phyloP scores from a whole-genome alignment of 2,888 invertebrate species.

The Pristionchus exspectatus region DNA sequence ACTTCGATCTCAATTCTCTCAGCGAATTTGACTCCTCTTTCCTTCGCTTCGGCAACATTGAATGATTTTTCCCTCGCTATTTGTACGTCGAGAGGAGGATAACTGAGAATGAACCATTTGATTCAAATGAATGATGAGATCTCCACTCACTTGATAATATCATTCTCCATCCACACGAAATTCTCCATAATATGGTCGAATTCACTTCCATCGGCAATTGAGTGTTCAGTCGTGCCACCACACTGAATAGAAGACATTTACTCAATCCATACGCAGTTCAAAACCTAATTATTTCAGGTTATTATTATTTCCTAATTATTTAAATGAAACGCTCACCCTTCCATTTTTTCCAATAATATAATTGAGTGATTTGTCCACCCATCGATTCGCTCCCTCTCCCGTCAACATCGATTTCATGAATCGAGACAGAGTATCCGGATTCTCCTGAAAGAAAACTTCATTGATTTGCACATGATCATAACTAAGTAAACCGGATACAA shows the following conservation, averaged over 20 bases:
- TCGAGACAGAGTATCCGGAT: conserved; percentile 64
- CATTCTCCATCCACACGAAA: conserved; percentile 68
- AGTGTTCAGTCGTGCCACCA: conserved; percentile 75
- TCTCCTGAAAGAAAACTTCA: conserved; percentile 58
- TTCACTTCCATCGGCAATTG: conserved; percentile 74
- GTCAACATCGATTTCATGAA: conserved; percentile 71
- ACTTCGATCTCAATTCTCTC: conserved; percentile 66
- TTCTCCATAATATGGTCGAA: conserved; percentile 76
- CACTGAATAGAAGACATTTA: conserved; percentile 56
- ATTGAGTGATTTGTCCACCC: conserved; percentile 76
- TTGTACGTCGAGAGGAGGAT: conserved; percentile 64
- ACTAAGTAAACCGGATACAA: no score
- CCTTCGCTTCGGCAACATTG: conserved; percentile 56
- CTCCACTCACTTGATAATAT: conserved; percentile 59
- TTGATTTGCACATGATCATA: no score
- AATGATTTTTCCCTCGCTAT: conserved; percentile 56
- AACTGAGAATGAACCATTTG: conserved; percentile 18
- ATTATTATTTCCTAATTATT: no score
- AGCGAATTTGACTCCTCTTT: conserved; percentile 62
- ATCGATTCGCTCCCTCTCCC: conserved; percentile 72
- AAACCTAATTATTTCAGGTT: no score
- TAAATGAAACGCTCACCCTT: conserved; percentile 61
- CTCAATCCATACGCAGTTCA: no score
- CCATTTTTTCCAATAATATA: conserved; percentile 68
- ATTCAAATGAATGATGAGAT: background rate